Evolutionary conservation across 2,113 vertebrate genomes (phyloP).

Genomic region (Albula goreensis): DNA sequence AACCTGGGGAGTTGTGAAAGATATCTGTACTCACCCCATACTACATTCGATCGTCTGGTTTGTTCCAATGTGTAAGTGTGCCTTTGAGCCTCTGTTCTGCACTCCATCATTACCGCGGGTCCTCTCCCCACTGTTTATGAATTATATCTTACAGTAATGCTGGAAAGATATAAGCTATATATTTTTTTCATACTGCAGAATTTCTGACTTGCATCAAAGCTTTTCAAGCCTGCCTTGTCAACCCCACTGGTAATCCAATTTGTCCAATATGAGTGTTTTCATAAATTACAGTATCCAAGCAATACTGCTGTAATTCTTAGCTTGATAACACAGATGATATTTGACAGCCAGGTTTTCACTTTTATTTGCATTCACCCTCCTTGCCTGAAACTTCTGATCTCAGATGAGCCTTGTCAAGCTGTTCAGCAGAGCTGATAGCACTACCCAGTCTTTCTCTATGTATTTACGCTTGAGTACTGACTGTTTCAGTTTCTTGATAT

Average conservation of each 20-base stretch:
- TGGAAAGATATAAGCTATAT: not conserved
- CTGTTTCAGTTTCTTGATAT: too few species aligned
- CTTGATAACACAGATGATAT: slow-evolving; percentile 19
- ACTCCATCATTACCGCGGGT: too few species aligned
- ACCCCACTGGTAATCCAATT: slow-evolving; percentile 34
- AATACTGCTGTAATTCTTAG: slow-evolving; percentile 27
- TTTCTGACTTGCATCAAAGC: slow-evolving; percentile 24
- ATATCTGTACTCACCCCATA: not conserved
- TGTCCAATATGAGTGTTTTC: slow-evolving; percentile 32
- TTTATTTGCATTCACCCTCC: slow-evolving; percentile 15
- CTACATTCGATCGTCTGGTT: not conserved
- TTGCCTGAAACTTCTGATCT: too few species aligned
- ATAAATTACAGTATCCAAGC: slow-evolving; percentile 32
- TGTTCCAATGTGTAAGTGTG: not conserved
- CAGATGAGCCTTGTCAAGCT: not conserved
- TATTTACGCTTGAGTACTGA: too few species aligned
- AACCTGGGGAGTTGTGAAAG: not conserved
- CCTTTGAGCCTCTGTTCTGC: not conserved
- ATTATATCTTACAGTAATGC: not conserved
- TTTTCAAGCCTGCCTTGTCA: slow-evolving; percentile 10
- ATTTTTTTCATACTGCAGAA: not conserved
- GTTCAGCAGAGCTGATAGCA: not conserved
- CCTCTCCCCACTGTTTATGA: not conserved
- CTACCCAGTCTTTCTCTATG: too few species aligned
- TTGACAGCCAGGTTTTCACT: slow-evolving; percentile 40